Percentiles rank a stretch among this genome's conserved stretches.
Evolutionary conservation across 2,113 vertebrate genomes (phyloP).

Genomic region (Dasyprocta punctata): DNA sequence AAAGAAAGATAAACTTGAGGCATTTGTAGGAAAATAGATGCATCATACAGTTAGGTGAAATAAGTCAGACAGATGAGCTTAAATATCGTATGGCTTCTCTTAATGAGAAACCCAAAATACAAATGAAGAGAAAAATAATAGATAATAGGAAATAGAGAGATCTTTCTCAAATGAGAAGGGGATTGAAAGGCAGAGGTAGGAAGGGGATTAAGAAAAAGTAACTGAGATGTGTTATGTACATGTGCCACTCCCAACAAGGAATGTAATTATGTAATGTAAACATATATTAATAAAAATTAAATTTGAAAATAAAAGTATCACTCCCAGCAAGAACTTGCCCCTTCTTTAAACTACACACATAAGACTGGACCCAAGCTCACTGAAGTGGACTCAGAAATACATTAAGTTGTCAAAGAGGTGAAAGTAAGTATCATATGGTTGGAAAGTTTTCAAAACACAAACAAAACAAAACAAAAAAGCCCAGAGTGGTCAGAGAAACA

Average conservation of each 20-base stretch:
- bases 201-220: not conserved
- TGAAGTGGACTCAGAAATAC: not conserved
- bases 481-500: not conserved
- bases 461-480: not conserved
- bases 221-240: not conserved
- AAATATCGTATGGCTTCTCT: not conserved
- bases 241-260: not conserved
- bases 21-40: not conserved
- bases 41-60: not conserved
- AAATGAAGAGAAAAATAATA: not conserved
- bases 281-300: not conserved
- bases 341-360: not conserved
- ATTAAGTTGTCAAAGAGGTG: constrained; percentile 16
- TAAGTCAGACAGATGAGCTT: not conserved
- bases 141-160: not conserved
- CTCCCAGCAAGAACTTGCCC: not conserved
- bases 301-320: not conserved
- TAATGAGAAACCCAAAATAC: not conserved
- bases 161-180: not conserved
- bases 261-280: not conserved
- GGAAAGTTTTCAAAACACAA: constrained; percentile 66
- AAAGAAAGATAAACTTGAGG: not conserved
- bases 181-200: not conserved
- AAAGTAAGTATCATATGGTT: constrained; percentile 47
- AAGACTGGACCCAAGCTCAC: not conserved